Percentiles rank a stretch among this genome's conserved stretches.
These are phyloP conservation scores for Chironomus tentans DNA, from an alignment of 2,888 invertebrate genomes.

Conservation along the genomic window DNA sequence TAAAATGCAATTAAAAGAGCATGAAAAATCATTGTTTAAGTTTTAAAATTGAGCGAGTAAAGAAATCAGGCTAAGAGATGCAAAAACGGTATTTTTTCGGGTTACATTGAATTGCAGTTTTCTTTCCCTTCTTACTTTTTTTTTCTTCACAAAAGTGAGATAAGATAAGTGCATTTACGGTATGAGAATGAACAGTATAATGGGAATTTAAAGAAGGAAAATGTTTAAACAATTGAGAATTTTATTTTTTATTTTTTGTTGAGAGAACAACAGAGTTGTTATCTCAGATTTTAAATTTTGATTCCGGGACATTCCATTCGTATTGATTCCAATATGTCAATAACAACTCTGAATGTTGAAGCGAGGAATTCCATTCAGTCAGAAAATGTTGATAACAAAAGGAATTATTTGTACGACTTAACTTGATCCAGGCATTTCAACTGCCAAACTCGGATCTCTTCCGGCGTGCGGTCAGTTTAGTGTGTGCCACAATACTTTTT, in stretches of 20 bases:
- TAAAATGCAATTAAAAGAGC: conserved; percentile 15
- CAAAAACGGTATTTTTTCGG: conserved; percentile 16
- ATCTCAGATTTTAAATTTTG: too few relatives aligned
- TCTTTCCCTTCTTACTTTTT: not conserved
- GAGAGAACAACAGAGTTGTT: too few relatives aligned
- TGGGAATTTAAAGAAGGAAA: not conserved
- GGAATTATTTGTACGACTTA: too few relatives aligned
- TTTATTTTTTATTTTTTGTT: not conserved
- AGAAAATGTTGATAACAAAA: too few relatives aligned
- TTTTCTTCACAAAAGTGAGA: not conserved
- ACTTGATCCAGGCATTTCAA: too few relatives aligned
- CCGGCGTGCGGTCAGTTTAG: too few relatives aligned
- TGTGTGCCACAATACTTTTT: not conserved
- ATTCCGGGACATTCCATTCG: too few relatives aligned
- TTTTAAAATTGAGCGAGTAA: conserved; percentile 1
- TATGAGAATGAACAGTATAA: not conserved
- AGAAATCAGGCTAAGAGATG: conserved; percentile 3
- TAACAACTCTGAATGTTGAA: too few relatives aligned
- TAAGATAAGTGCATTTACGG: not conserved
- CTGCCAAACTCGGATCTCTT: too few relatives aligned
- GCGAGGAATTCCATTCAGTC: not conserved
- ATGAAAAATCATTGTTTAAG: conserved; percentile 20
- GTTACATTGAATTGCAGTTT: not conserved
- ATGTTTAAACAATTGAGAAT: not conserved
- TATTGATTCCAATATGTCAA: too few relatives aligned